phyloP scores from a whole-genome alignment of 1,140 invertebrate genomes.

The Lamellibrachia luymesi region DNA sequence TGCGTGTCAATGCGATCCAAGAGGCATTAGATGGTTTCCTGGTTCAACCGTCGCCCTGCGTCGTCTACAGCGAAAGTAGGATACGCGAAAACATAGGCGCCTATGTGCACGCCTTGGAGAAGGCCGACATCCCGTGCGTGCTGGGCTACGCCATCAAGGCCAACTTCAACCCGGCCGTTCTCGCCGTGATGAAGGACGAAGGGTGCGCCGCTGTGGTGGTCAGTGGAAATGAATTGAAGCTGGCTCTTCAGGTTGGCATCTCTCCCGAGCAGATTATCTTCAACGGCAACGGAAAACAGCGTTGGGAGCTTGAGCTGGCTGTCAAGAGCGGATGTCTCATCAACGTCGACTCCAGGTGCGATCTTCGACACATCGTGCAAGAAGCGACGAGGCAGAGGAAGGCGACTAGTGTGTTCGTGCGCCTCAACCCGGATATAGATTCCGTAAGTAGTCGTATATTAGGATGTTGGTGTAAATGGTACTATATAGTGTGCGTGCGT shows the following conservation, averaged over 20 bases:
- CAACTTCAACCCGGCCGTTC: slow-evolving; percentile 42
- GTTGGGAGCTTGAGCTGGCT: slow-evolving; percentile 53
- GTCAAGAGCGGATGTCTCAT: slow-evolving; percentile 47
- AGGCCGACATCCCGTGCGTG: slow-evolving; percentile 28
- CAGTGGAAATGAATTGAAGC: slow-evolving; percentile 53
- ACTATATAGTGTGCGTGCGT: neutral
- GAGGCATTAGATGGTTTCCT: slow-evolving; percentile 13
- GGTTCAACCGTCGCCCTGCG: slow-evolving; percentile 37
- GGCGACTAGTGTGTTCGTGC: slow-evolving; percentile 36
- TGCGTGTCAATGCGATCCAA: slow-evolving; percentile 30
- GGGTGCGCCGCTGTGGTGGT: slow-evolving; percentile 48
- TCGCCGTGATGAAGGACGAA: slow-evolving; percentile 41
- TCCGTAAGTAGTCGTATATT: slow-evolving; percentile 33
- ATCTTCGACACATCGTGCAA: slow-evolving; percentile 46
- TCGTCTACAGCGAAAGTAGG: slow-evolving; percentile 47
- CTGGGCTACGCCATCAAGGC: slow-evolving; percentile 52
- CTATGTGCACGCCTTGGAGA: slow-evolving; percentile 45
- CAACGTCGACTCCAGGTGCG: slow-evolving; percentile 56
- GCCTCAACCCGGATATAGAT: slow-evolving; percentile 44
- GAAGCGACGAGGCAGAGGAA: slow-evolving; percentile 31
- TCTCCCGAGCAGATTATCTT: slow-evolving; percentile 43
- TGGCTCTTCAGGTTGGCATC: slow-evolving; percentile 50
- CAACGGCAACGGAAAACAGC: slow-evolving; percentile 57
- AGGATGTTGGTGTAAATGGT: slow-evolving; percentile 13
- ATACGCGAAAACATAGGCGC: slow-evolving; percentile 38